Conservation (phyloP, 2,888 invertebrate genomes). For the Thyatira batis region DNA sequence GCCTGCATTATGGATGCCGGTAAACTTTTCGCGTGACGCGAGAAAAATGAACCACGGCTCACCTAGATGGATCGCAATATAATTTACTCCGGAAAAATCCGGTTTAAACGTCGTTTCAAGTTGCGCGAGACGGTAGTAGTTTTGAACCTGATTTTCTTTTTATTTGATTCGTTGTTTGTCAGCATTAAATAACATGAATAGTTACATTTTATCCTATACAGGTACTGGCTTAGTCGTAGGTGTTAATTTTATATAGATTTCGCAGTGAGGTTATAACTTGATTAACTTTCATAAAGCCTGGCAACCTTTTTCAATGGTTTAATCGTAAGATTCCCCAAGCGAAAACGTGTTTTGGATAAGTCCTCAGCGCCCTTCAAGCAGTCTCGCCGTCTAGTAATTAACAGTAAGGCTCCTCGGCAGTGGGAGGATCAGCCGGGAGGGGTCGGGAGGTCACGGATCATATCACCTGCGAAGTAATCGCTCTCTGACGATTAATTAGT, state of each 20-base stretch:
- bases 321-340: conserved; percentile 25
- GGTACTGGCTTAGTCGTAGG: neutral
- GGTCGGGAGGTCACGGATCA: conserved; percentile 60
- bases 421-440: conserved; percentile 21
- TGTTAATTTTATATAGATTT: neutral
- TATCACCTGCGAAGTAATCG: conserved; percentile 79
- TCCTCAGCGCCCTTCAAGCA: conserved; percentile 57
- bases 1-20: conserved; percentile 78
- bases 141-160: neutral
- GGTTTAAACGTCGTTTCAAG: neutral
- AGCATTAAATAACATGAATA: neutral
- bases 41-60: conserved; percentile 78
- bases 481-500: conserved; percentile 75
- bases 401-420: conserved; percentile 32
- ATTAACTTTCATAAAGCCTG: neutral
- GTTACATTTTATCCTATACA: neutral
- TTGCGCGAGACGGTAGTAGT: neutral
- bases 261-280: neutral
- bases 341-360: conserved; percentile 36
- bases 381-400: conserved; percentile 68
- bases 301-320: neutral
- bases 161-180: neutral
- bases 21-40: conserved; percentile 74
- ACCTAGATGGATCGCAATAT: conserved; percentile 68
- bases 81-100: conserved; percentile 49